Percentiles rank a stretch among this genome's conserved stretches.
phyloP scores from a whole-genome alignment of 2,113 vertebrate genomes.

The Tringa solitaria region DNA sequence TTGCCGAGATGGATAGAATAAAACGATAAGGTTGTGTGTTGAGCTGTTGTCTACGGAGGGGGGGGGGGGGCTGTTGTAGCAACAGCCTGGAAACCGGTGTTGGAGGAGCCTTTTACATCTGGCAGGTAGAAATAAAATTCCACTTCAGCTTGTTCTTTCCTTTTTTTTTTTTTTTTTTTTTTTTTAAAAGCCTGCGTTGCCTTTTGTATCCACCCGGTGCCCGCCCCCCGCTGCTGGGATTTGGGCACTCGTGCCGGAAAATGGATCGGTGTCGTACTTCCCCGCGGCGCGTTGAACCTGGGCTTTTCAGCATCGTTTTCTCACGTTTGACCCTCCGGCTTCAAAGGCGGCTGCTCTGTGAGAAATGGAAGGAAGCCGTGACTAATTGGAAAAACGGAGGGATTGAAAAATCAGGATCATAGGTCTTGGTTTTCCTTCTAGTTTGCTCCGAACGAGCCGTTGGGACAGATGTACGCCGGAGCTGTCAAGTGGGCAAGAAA shows the following conservation, averaged over 20 bases:
- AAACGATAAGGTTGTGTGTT: background rate
- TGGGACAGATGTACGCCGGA: background rate
- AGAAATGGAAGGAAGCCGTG: constrained; percentile 1
- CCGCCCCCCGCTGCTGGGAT: background rate
- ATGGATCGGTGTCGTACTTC: background rate
- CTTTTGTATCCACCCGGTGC: background rate
- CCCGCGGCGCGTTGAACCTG: background rate
- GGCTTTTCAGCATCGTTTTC: background rate
- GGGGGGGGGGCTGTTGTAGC: background rate
- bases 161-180: background rate
- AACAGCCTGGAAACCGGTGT: background rate
- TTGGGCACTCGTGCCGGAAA: background rate
- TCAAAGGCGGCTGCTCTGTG: background rate
- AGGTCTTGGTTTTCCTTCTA: background rate
- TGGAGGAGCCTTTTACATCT: background rate
- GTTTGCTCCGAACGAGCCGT: background rate
- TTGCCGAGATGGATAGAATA: background rate
- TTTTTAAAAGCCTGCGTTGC: background rate
- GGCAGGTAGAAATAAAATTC: background rate
- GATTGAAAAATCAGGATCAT: background rate
- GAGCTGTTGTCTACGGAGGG: background rate
- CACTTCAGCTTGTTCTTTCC: background rate
- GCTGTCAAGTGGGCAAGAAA: background rate
- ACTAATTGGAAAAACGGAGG: constrained; percentile 19
- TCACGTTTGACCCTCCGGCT: constrained; percentile 10